Evolutionary conservation across 2,797 vertebrate species (phyloP).

Genomic region (Ciconia nigra): DNA sequence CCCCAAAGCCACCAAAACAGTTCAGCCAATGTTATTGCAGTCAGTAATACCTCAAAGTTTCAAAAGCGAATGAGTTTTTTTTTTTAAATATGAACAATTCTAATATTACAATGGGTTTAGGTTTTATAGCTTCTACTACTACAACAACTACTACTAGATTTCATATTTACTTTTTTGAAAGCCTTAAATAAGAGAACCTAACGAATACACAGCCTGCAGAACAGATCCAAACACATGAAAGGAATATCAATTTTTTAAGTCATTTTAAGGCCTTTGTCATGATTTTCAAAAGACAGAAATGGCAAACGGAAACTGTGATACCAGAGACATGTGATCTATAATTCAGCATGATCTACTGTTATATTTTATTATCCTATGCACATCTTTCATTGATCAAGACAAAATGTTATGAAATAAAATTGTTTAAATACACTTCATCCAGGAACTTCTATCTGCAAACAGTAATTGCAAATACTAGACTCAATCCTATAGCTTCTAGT

Average conservation of each 20-base stretch:
- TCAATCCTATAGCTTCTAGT: not conserved
- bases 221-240: not conserved
- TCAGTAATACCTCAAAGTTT: not conserved
- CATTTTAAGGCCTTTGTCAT: not conserved
- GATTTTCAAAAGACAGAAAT: not conserved
- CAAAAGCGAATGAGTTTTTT: not conserved
- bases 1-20: not conserved
- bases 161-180: not conserved
- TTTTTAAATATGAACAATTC: not conserved
- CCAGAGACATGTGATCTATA: not conserved
- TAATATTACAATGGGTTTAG: not conserved
- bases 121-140: not conserved
- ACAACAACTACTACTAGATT: not conserved
- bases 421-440: not conserved
- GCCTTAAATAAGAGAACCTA: not conserved
- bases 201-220: not conserved
- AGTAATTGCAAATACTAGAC: not conserved
- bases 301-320: not conserved
- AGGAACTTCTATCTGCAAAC: not conserved
- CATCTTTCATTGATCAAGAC: not conserved
- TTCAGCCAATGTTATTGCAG: not conserved
- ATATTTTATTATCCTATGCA: not conserved
- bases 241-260: not conserved
- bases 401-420: not conserved
- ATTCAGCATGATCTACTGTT: not conserved